Conservation (phyloP, 2,113 vertebrate species). For the Otolemur garnettii region DNA sequence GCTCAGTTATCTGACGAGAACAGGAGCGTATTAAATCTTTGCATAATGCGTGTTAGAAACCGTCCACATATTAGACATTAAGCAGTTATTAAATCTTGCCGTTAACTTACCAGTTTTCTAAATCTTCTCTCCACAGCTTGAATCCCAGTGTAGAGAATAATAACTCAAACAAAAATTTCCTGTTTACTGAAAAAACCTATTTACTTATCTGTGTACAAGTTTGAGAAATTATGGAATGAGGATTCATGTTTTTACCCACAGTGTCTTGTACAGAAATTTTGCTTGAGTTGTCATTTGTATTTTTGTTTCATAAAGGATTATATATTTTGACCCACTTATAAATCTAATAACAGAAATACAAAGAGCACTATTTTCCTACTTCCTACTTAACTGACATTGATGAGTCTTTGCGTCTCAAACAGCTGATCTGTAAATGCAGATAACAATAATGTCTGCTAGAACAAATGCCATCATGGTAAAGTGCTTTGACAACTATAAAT, state of each 20-base stretch:
- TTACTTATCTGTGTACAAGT: conserved; percentile 54
- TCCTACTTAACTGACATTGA: conserved; percentile 38
- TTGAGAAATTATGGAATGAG: conserved; percentile 30
- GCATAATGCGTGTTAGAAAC: conserved; percentile 67
- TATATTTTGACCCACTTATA: conserved; percentile 44
- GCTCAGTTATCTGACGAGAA: conserved; percentile 63
- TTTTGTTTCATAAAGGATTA: conserved; percentile 63
- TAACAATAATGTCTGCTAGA: neutral
- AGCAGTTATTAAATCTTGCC: conserved; percentile 64
- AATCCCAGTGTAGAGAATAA: conserved; percentile 50
- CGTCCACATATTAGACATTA: conserved; percentile 43
- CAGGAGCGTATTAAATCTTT: conserved; percentile 69
- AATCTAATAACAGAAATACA: conserved; percentile 15
- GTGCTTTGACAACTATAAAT: neutral
- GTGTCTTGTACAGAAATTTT: neutral
- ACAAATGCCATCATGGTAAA: conserved; percentile 27
- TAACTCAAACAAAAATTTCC: conserved; percentile 45
- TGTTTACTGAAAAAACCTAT: conserved; percentile 50
- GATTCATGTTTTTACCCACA: neutral
- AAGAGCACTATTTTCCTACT: neutral
- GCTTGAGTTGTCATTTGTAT: conserved; percentile 55
- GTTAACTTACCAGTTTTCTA: conserved; percentile 69
- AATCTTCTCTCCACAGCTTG: conserved; percentile 63
- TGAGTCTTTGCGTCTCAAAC: neutral
- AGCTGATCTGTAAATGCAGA: conserved; percentile 4